Evolutionary conservation across 1,140 invertebrate genomes (phyloP).

Genomic region (Drosophila ohnishii): DNA sequence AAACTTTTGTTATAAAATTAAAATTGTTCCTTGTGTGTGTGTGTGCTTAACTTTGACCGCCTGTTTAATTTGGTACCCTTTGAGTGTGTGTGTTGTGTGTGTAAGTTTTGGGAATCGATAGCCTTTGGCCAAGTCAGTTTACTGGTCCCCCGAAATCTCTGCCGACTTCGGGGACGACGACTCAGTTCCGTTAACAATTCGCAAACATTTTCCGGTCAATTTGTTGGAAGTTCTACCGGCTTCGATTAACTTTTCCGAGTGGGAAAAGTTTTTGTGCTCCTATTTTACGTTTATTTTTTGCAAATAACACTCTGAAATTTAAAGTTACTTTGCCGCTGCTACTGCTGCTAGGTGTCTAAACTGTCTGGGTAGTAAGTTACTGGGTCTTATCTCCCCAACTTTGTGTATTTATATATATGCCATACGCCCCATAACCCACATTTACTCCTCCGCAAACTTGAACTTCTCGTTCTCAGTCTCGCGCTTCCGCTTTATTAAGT

Average conservation of each 20-base stretch:
- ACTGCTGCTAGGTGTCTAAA: conserved; percentile 27
- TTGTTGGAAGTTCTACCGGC: conserved; percentile 64
- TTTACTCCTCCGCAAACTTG: conserved; percentile 42
- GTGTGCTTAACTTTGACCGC: conserved; percentile 39
- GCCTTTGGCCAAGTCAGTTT: conserved; percentile 25
- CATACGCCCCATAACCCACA: conserved; percentile 8
- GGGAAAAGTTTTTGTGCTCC: conserved; percentile 22
- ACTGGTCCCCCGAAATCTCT: conserved; percentile 51
- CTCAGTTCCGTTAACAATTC: conserved; percentile 72
- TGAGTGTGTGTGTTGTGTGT: conserved; percentile 9
- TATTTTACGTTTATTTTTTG: conserved; percentile 28
- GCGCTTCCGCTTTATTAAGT: conserved; percentile 41
- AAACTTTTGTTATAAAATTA: conserved; percentile 67
- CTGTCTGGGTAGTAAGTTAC: conserved; percentile 47
- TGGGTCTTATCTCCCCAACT: conserved; percentile 30
- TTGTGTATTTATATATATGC: conserved; percentile 30
- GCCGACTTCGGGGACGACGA: conserved; percentile 19
- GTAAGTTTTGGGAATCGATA: conserved; percentile 36
- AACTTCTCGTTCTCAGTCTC: conserved; percentile 30
- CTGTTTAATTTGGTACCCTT: conserved; percentile 62
- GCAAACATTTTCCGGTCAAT: conserved; percentile 81
- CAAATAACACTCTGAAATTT: conserved; percentile 55
- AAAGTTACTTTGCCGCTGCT: conserved; percentile 26
- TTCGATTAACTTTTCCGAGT: conserved; percentile 74
- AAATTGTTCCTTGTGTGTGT: conserved; percentile 22